These are phyloP conservation scores for Lumbricus terrestris DNA, from an alignment of 2,888 invertebrate genomes.

Conservation along the genomic window DNA sequence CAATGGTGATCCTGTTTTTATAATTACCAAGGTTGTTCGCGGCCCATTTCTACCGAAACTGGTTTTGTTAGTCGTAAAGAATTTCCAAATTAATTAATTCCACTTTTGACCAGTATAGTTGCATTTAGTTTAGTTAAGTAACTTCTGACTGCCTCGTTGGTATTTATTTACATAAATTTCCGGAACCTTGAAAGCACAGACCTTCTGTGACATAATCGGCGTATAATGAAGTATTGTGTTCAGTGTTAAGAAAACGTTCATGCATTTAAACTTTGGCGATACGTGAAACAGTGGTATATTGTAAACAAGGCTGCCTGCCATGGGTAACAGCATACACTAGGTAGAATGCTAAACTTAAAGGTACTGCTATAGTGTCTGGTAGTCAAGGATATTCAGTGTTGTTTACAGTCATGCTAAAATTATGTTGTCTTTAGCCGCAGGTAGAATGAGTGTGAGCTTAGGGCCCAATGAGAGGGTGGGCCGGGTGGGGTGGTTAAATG, in stretches of 20 bases:
- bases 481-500: too few species aligned
- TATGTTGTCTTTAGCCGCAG: neutral
- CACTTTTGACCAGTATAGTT: neutral
- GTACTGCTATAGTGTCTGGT: too few species aligned
- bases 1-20: too few species aligned
- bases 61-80: neutral
- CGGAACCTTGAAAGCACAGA: neutral
- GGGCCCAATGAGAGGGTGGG: too few species aligned
- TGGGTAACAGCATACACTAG: too few species aligned
- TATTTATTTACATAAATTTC: constrained; percentile 8
- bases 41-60: too few species aligned
- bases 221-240: neutral
- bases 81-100: neutral
- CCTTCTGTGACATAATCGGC: neutral
- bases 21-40: too few species aligned
- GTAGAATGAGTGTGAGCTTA: neutral
- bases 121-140: neutral
- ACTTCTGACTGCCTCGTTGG: neutral
- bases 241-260: neutral
- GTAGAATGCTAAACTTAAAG: too few species aligned
- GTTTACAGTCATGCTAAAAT: neutral
- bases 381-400: neutral
- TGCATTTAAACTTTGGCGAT: neutral
- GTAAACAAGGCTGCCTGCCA: neutral
- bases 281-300: neutral